Evolutionary conservation across 2,888 invertebrate species (phyloP).

Genomic region (Watsonalla binaria): DNA sequence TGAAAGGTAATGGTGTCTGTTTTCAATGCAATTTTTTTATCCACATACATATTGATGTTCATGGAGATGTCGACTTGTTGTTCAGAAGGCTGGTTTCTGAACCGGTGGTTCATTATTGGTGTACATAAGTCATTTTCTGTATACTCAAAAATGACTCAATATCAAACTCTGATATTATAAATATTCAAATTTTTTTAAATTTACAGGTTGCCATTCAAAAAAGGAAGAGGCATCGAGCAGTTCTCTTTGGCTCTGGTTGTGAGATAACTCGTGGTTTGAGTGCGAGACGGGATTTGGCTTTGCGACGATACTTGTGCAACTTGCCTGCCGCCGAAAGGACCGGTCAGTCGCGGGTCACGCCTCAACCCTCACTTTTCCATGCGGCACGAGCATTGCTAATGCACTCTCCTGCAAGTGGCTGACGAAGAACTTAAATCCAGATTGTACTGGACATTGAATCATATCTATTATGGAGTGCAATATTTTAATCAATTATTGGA

Average conservation of each 20-base stretch:
- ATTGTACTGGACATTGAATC: slow-evolving; percentile 12
- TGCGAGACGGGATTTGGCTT: slow-evolving; percentile 87
- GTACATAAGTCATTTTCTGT: too few relatives aligned
- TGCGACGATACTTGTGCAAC: slow-evolving; percentile 84
- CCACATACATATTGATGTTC: too few relatives aligned
- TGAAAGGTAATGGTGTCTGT: too few relatives aligned
- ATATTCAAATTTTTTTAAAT: too few relatives aligned
- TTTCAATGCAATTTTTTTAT: too few relatives aligned
- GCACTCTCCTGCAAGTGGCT: slow-evolving; percentile 63
- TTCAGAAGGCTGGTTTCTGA: too few relatives aligned
- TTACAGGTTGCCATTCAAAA: slow-evolving; percentile 80
- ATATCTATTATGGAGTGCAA: slow-evolving; percentile 20
- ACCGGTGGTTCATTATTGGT: too few relatives aligned
- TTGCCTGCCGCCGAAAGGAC: slow-evolving; percentile 81
- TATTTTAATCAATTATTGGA: slow-evolving; percentile 5
- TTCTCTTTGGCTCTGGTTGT: slow-evolving; percentile 86
- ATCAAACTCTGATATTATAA: too few relatives aligned
- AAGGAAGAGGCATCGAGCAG: slow-evolving; percentile 79
- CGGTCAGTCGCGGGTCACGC: slow-evolving; percentile 62
- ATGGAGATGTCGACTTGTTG: too few relatives aligned
- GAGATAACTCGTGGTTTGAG: slow-evolving; percentile 87
- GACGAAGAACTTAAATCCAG: slow-evolving; percentile 37
- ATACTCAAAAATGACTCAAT: too few relatives aligned
- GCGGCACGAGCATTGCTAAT: slow-evolving; percentile 75
- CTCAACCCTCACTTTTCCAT: slow-evolving; percentile 73